A percentile compares a stretch with the other conserved stretches of the same genome.
Conservation (phyloP, 2,797 vertebrate species). For the Sphenodon punctatus region DNA sequence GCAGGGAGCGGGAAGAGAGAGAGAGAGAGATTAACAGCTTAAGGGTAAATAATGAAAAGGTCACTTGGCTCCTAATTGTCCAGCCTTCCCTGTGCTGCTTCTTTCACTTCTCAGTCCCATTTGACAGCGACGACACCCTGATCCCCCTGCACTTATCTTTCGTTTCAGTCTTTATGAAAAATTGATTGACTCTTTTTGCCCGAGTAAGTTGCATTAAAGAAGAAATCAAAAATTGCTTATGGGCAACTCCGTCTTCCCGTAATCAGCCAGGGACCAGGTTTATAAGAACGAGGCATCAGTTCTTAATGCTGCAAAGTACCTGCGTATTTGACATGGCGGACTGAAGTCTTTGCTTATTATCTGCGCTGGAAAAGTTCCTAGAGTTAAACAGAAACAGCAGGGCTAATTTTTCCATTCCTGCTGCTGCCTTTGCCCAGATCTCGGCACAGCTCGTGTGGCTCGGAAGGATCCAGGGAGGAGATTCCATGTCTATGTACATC, state of each 20-base stretch:
- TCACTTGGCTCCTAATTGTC: conserved; percentile 61
- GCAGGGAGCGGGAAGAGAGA: no score
- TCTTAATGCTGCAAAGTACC: conserved; percentile 70
- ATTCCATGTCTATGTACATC: no score
- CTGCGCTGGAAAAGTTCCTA: conserved; percentile 65
- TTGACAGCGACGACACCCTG: conserved; percentile 67
- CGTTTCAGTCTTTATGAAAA: conserved; percentile 75
- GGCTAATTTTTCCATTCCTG: conserved; percentile 57
- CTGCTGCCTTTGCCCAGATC: conserved; percentile 37
- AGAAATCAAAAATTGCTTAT: conserved; percentile 67
- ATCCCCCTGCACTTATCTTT: conserved; percentile 67
- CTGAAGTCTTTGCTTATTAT: conserved; percentile 66
- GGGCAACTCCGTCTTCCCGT: conserved; percentile 59
- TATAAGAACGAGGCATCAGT: conserved; percentile 66
- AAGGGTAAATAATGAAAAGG: conserved; percentile 65
- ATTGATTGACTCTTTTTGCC: conserved; percentile 72
- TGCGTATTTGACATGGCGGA: conserved; percentile 70
- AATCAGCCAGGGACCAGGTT: conserved; percentile 51
- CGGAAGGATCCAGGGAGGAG: neutral
- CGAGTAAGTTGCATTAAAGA: conserved; percentile 56
- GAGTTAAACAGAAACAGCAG: conserved; percentile 71
- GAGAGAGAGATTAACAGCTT: conserved; percentile 61
- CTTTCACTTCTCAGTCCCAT: conserved; percentile 58
- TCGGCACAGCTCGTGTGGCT: conserved; percentile 15
- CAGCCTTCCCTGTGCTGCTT: conserved; percentile 58